Evolutionary conservation across 2,113 vertebrate genomes (phyloP).

Genomic region (Upupa epops): DNA sequence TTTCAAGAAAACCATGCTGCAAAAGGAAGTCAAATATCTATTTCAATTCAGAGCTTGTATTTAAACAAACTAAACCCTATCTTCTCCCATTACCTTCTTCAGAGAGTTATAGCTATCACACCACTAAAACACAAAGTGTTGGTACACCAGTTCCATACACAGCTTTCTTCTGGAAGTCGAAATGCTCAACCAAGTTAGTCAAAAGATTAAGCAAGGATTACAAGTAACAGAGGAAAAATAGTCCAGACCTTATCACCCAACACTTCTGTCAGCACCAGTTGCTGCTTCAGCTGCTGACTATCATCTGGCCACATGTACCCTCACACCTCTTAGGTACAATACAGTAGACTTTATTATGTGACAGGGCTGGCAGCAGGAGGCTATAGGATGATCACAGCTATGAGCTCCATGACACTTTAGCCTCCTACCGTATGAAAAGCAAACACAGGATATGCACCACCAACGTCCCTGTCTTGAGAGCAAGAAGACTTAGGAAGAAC

Average conservation of each 20-base stretch:
- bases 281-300: background rate
- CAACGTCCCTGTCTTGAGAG: background rate
- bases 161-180: background rate
- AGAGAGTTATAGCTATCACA: background rate
- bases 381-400: background rate
- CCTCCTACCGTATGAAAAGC: background rate
- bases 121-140: background rate
- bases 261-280: background rate
- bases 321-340: background rate
- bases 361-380: background rate
- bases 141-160: background rate
- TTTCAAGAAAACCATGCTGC: background rate
- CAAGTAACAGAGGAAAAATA: background rate
- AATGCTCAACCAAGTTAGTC: background rate
- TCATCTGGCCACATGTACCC: rapidly evolving
- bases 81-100: background rate
- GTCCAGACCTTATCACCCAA: background rate
- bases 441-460: background rate
- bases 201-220: background rate
- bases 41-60: constrained; percentile 10
- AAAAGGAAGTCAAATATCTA: constrained; percentile 17
- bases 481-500: background rate
- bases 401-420: background rate
- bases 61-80: background rate
- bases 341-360: background rate